These are phyloP conservation scores for Caligus rogercresseyi DNA, from an alignment of 1,140 invertebrate species.

Conservation along the genomic window DNA sequence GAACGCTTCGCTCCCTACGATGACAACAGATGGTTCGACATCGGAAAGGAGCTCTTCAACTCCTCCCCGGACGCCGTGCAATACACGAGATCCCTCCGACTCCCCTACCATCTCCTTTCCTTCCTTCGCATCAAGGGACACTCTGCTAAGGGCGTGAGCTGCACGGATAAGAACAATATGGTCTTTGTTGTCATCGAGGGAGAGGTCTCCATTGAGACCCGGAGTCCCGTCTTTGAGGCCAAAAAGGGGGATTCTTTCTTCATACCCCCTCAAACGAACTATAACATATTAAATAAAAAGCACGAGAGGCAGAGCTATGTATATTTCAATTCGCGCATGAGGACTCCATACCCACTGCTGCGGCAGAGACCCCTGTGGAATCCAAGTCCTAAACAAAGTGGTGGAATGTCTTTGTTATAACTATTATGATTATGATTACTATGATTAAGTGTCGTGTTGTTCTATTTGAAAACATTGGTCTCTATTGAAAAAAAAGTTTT, in stretches of 20 bases:
- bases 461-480: too few species aligned
- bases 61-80: conserved; percentile 16
- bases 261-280: neutral
- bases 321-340: conserved; percentile 1
- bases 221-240: neutral
- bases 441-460: too few species aligned
- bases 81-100: conserved; percentile 15
- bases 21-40: conserved; percentile 19
- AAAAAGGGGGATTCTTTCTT: neutral
- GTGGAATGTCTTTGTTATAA: too few species aligned
- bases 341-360: conserved; percentile 4
- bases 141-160: conserved; percentile 15
- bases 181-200: conserved; percentile 13
- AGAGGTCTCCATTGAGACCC: neutral
- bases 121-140: conserved; percentile 18
- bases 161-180: conserved; percentile 19
- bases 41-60: conserved; percentile 11
- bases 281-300: neutral
- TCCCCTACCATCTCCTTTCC: conserved; percentile 17
- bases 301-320: neutral
- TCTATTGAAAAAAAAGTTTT: too few species aligned
- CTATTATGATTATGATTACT: too few species aligned
- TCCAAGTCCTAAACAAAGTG: too few species aligned
- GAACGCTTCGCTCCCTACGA: conserved; percentile 20
- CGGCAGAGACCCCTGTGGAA: too few species aligned